Evolutionary conservation across 2,797 vertebrate species (phyloP).

Genomic region (Labeo calbasu): DNA sequence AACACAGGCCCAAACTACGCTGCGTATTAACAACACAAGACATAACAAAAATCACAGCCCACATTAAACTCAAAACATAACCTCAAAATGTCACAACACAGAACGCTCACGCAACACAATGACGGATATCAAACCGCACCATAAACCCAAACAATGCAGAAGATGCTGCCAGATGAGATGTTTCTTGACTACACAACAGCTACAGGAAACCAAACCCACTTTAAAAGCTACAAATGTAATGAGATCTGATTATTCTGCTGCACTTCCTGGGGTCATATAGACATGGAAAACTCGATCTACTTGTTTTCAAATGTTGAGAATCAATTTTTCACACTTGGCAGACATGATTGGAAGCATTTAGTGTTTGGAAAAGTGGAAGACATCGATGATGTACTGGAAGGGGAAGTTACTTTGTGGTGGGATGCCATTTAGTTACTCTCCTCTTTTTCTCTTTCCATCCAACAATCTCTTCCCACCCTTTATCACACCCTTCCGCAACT

Average conservation of each 20-base stretch:
- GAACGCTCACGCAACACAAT: constrained; percentile 51
- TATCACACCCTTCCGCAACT: constrained; percentile 39
- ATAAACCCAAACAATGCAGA: constrained; percentile 31
- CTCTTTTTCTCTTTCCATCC: constrained; percentile 51
- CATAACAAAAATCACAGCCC: background rate
- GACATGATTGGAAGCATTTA: constrained; percentile 27
- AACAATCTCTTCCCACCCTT: constrained; percentile 49
- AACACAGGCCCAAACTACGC: background rate
- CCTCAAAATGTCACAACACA: constrained; percentile 59
- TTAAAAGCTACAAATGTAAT: constrained; percentile 48
- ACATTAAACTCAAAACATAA: constrained; percentile 24
- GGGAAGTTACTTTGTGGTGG: constrained; percentile 38
- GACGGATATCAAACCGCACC: constrained; percentile 10
- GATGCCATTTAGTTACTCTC: constrained; percentile 56
- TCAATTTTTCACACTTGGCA: constrained; percentile 35
- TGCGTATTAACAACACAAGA: constrained; percentile 1
- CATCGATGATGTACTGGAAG: constrained; percentile 36
- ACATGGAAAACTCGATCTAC: constrained; percentile 35
- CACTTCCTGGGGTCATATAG: constrained; percentile 38
- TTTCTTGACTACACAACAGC: constrained; percentile 22
- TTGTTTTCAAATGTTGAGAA: constrained; percentile 34
- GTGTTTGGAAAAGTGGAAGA: constrained; percentile 14
- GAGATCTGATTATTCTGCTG: constrained; percentile 32
- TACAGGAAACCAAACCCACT: constrained; percentile 38
- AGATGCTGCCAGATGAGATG: constrained; percentile 22